Percentiles rank a stretch among this genome's conserved stretches.
phyloP scores from a whole-genome alignment of 2,113 vertebrate genomes.

The Gallinago paraguaiae region DNA sequence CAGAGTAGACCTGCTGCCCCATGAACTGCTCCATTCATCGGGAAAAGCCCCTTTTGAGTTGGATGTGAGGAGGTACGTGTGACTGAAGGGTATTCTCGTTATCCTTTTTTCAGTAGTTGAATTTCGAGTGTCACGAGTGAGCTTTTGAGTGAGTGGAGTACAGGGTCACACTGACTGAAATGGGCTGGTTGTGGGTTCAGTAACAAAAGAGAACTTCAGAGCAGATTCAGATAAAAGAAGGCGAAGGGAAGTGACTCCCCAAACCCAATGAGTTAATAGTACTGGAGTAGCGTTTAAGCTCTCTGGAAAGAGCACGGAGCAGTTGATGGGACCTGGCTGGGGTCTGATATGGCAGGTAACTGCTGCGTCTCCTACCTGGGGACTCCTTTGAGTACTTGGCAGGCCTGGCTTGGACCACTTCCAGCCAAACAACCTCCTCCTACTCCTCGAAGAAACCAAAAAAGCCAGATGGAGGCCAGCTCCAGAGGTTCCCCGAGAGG shows the following conservation, averaged over 20 bases:
- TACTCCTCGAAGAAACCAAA: fast-evolving
- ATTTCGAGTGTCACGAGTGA: neutral
- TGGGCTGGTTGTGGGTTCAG: neutral
- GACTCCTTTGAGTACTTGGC: neutral
- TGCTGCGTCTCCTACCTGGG: fast-evolving
- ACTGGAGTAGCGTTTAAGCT: too few relatives aligned
- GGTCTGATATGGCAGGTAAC: fast-evolving
- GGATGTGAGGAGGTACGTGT: fast-evolving
- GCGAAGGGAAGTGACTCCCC: neutral
- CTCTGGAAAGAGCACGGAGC: neutral
- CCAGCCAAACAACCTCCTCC: fast-evolving
- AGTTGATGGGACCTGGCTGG: neutral
- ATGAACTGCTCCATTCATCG: fast-evolving
- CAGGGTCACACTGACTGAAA: fast-evolving
- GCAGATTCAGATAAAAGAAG: neutral
- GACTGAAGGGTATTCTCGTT: neutral
- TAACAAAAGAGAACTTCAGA: neutral
- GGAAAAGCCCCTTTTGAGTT: neutral
- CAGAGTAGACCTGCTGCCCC: neutral
- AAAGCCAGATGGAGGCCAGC: neutral
- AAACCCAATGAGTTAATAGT: neutral
- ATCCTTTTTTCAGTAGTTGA: neutral
- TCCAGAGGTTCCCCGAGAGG: fast-evolving
- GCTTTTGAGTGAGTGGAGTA: neutral
- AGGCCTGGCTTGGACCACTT: neutral